These are phyloP conservation scores for Flabesymbios commensalis DNA, from an alignment of 2,888 invertebrate genomes.

Conservation along the genomic window DNA sequence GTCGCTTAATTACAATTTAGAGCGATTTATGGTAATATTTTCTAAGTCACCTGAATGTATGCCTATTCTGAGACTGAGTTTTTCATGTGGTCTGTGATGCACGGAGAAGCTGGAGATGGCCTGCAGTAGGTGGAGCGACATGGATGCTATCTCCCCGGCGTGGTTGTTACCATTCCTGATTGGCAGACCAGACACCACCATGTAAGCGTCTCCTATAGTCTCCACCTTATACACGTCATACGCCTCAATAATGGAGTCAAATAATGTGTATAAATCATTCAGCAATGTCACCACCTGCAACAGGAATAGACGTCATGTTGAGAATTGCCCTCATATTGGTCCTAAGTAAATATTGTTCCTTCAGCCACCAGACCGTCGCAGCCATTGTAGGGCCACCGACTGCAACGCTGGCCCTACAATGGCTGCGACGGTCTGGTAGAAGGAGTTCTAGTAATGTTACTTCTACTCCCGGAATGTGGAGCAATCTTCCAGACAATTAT, in stretches of 20 bases:
- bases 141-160: constrained; percentile 59
- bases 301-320: too few relatives aligned
- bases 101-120: constrained; percentile 54
- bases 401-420: too few relatives aligned
- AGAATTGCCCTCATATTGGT: too few relatives aligned
- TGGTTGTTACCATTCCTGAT: constrained; percentile 51
- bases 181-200: constrained; percentile 46
- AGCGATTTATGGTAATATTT: too few relatives aligned
- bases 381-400: too few relatives aligned
- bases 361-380: too few relatives aligned
- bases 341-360: not conserved
- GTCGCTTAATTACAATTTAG: too few relatives aligned
- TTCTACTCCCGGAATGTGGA: too few relatives aligned
- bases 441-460: too few relatives aligned
- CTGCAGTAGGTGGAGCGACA: constrained; percentile 54
- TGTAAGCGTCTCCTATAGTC: constrained; percentile 42
- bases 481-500: too few relatives aligned
- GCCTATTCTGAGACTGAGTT: constrained; percentile 55
- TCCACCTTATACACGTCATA: constrained; percentile 90
- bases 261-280: constrained; percentile 85
- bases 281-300: constrained; percentile 85
- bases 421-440: too few relatives aligned
- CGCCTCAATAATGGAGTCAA: constrained; percentile 83
- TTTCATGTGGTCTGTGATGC: constrained; percentile 50
- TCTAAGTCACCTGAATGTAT: constrained; percentile 61